Base-by-base conservation (phyloP, 2,113 vertebrate species). In the Phaetusa simplex region DNA sequence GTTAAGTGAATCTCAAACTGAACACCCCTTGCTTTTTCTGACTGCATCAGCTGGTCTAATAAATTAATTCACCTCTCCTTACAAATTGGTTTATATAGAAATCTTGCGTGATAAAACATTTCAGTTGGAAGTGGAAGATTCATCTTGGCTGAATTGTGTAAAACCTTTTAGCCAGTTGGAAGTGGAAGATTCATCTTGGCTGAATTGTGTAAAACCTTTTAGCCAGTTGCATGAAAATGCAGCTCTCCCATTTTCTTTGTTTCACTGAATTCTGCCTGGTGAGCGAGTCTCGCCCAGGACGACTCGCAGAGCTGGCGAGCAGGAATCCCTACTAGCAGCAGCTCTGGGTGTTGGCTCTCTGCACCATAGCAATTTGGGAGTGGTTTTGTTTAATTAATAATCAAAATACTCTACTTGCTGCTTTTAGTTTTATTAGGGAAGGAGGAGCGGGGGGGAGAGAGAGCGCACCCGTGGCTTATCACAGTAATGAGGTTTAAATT, bases 321-420 rank as follows among this genome's bases (percentile, higher is more conserved):
- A 97, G 87, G 92, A 90, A 82, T 80, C 61, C 58, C 38, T 64
- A 18, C 62, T 3, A 94, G 65, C 62, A 74, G 69, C 77, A 87
- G 87, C 59, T 27, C 42, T 92, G 94, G 96, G 95, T 79, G 93
- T 97, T 95, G 96, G 52, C 93, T 91, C 45, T 52, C 62, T 64
- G 56, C n/a, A 73, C 93, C 85, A 71, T 74, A 79, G 92, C 78
- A 90, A 95, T 96, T 76, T 80, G 92, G 96, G 96, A 97, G 94
- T 86, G 97, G 70, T 52, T 94, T 94, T 97, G 96, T 97, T 97
- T 96, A 92, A 82, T 82, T 87, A 82, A 82, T 88, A 73, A 73
- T 93, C 19, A 67, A 66, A 90, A 87, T 49, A 66, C 24, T 59
- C 50, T 78, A 38, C 81, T 53, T 80, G 22, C 86, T 90, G 26